A percentile compares a stretch with the other conserved stretches of the same genome.
These are phyloP conservation scores for Drosophila pseudotakahashii DNA, from an alignment of 2,888 invertebrate species.

Conservation along the genomic window DNA sequence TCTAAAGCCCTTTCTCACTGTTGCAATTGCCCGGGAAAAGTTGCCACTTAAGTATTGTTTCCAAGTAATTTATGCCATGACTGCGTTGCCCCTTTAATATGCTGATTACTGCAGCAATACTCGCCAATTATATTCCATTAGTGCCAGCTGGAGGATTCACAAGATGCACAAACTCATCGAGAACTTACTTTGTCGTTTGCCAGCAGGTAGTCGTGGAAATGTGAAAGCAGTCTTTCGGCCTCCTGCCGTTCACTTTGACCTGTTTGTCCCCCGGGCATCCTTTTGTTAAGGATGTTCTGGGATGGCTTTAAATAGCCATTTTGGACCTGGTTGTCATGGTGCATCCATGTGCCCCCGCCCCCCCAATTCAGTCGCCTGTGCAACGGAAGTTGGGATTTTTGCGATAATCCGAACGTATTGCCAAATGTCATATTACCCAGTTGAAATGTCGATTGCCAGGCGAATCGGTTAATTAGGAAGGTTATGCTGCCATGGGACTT, in stretches of 20 bases:
- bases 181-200: background rate
- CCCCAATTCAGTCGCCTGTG: background rate
- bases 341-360: background rate
- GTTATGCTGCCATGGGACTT: background rate
- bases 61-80: background rate
- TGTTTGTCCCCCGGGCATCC: background rate
- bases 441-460: background rate
- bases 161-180: background rate
- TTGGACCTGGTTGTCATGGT: conserved; percentile 1
- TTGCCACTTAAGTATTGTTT: background rate
- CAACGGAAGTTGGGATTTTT: background rate
- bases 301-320: background rate
- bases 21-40: background rate
- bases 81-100: background rate
- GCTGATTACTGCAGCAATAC: background rate
- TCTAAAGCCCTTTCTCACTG: background rate
- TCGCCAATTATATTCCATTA: background rate
- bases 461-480: background rate
- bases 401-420: background rate
- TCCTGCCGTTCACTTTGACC: background rate
- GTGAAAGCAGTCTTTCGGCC: background rate
- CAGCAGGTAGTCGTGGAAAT: background rate
- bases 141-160: background rate
- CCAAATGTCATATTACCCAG: background rate
- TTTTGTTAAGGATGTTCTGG: background rate